Evolutionary conservation across 2,797 vertebrate genomes (phyloP).

Genomic region (Alcedo quadribrachys): DNA sequence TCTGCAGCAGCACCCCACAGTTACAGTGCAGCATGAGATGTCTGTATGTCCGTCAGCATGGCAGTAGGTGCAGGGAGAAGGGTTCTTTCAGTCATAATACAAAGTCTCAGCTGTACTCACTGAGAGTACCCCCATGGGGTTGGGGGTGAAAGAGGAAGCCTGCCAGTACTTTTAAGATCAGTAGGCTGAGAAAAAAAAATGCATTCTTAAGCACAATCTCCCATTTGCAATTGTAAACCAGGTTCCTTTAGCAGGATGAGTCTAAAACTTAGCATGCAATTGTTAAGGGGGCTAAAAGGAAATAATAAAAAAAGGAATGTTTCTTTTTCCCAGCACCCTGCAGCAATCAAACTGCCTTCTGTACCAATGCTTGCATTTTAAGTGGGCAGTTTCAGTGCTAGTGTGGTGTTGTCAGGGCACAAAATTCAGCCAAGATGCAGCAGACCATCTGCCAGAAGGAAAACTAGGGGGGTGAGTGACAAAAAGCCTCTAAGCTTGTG

Average conservation of each 20-base stretch:
- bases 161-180: background rate
- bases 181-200: background rate
- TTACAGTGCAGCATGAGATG: background rate
- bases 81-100: background rate
- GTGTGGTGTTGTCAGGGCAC: background rate
- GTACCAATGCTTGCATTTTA: background rate
- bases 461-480: background rate
- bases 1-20: background rate
- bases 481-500: background rate
- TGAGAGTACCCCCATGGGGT: background rate
- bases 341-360: background rate
- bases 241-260: background rate
- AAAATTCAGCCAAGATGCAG: background rate
- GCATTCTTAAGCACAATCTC: background rate
- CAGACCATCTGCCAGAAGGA: slow-evolving; percentile 47
- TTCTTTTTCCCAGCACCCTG: background rate
- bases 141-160: background rate
- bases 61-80: background rate
- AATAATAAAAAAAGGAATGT: background rate
- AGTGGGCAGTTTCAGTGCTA: background rate
- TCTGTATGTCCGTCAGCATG: background rate
- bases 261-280: background rate
- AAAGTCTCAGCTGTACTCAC: background rate
- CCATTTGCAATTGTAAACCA: background rate
- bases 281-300: background rate